Percentiles rank a stretch among this genome's conserved stretches.
phyloP scores from a whole-genome alignment of 2,113 vertebrate species.

The Phyllostomus discolor region DNA sequence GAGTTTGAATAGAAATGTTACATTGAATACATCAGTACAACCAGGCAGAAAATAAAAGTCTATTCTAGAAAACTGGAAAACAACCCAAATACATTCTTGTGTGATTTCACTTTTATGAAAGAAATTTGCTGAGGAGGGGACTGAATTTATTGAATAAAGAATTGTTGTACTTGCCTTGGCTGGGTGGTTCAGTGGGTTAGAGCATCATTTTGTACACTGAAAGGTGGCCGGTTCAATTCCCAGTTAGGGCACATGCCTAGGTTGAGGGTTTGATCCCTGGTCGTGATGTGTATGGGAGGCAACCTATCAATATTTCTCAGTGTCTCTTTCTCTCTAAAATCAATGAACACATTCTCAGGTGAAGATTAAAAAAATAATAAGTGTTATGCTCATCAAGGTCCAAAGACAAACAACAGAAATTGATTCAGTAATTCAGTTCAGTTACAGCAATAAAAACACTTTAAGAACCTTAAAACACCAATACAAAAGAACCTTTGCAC shows the following conservation, averaged over 20 bases:
- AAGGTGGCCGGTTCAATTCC: too few relatives aligned
- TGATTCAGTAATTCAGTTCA: neutral
- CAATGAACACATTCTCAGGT: too few relatives aligned
- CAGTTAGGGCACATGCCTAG: too few relatives aligned
- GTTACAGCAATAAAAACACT: neutral
- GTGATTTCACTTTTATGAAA: neutral
- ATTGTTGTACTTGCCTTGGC: neutral
- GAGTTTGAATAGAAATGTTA: neutral
- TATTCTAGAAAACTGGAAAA: neutral
- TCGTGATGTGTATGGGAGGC: too few relatives aligned
- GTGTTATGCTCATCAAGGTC: neutral
- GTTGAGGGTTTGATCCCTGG: too few relatives aligned
- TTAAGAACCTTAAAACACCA: neutral
- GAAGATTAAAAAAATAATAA: too few relatives aligned
- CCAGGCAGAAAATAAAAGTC: neutral
- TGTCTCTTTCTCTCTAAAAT: too few relatives aligned
- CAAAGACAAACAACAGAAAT: neutral
- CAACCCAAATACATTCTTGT: neutral
- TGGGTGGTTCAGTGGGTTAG: too few relatives aligned
- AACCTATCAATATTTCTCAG: too few relatives aligned
- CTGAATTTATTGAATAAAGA: neutral
- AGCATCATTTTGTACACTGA: too few relatives aligned
- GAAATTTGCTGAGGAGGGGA: neutral
- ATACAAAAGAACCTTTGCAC: too few relatives aligned
- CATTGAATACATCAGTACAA: neutral